Conservation (phyloP, 2,113 vertebrate genomes). For the Dromaius novaehollandiae region DNA sequence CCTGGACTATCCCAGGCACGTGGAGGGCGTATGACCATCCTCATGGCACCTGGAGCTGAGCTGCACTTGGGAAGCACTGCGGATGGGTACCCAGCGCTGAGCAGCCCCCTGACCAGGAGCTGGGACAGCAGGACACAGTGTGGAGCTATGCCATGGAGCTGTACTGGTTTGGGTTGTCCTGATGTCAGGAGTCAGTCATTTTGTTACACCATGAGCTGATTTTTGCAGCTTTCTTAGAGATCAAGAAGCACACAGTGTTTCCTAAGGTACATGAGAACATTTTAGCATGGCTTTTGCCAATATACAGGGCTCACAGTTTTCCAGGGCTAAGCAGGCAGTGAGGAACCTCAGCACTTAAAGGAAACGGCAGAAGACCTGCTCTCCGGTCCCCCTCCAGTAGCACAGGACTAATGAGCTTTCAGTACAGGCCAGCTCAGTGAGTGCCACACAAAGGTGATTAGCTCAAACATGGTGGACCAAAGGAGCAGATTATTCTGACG, state of each 20-base stretch:
- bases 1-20: not conserved
- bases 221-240: not conserved
- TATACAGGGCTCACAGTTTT: not conserved
- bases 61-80: not conserved
- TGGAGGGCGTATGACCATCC: fast-evolving
- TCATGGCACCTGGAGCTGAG: not conserved
- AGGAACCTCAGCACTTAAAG: not conserved
- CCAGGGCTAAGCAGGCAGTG: not conserved
- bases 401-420: not conserved
- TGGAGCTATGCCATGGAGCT: no score
- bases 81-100: no score
- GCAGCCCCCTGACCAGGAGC: no score
- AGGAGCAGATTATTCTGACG: not conserved
- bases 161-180: fast-evolving
- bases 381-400: fast-evolving
- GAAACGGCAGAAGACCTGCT: not conserved
- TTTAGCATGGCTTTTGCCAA: not conserved
- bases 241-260: not conserved
- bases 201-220: fast-evolving
- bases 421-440: not conserved
- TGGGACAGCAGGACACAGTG: no score
- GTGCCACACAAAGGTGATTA: not conserved
- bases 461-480: not conserved
- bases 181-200: not conserved
- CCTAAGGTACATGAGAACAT: not conserved